phyloP scores from a whole-genome alignment of 2,888 invertebrate genomes.

The Schizotus pectinicornis region DNA sequence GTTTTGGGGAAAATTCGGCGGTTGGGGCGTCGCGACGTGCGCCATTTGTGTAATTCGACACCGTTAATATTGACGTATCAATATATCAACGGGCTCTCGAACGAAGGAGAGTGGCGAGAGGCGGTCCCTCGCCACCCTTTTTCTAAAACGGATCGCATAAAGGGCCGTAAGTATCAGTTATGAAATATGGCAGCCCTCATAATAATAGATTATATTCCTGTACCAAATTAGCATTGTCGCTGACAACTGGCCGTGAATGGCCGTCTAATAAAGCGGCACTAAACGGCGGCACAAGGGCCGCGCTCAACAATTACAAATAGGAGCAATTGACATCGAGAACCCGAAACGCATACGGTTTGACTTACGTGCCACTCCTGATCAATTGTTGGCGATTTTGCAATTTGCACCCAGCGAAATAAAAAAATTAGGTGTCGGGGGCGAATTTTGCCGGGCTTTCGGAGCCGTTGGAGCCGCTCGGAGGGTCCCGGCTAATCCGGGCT shows the following conservation, averaged over 20 bases:
- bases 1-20: too few relatives aligned
- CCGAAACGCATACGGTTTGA: slow-evolving; percentile 11
- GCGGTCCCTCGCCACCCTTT: slow-evolving; percentile 30
- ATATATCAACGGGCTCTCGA: slow-evolving; percentile 48
- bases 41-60: slow-evolving; percentile 32
- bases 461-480: too few relatives aligned
- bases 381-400: slow-evolving; percentile 9
- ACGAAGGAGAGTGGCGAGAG: slow-evolving; percentile 39
- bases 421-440: not conserved
- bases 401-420: not conserved
- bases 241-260: slow-evolving; percentile 53
- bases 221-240: slow-evolving; percentile 56
- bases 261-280: slow-evolving; percentile 56
- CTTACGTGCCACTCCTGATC: slow-evolving; percentile 12
- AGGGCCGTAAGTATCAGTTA: slow-evolving; percentile 49
- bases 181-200: slow-evolving; percentile 47
- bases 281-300: slow-evolving; percentile 39
- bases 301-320: slow-evolving; percentile 22
- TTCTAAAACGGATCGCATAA: slow-evolving; percentile 47
- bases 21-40: not conserved
- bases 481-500: slow-evolving; percentile 6
- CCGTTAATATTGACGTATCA: slow-evolving; percentile 42
- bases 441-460: not conserved
- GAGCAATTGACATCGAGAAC: slow-evolving; percentile 17
- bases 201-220: slow-evolving; percentile 50